Percentiles rank a stretch among this genome's conserved stretches.
These are phyloP conservation scores for Macquaria australasica DNA, from an alignment of 2,113 vertebrate species.

Conservation along the genomic window DNA sequence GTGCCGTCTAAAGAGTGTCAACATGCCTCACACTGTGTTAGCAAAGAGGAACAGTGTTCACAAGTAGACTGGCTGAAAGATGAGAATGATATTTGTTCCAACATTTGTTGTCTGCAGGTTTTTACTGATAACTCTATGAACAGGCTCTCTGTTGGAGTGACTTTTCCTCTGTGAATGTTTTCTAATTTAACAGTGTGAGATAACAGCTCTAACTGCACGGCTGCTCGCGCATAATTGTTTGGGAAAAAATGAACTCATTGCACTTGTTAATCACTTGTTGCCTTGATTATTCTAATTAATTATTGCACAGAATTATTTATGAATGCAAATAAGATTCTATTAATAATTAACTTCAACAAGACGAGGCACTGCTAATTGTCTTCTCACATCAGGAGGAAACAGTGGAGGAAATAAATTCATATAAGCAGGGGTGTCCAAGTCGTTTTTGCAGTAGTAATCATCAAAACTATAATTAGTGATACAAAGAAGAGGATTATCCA, in stretches of 20 bases:
- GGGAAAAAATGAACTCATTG: conserved; percentile 9
- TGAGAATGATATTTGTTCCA: too few relatives aligned
- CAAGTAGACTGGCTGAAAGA: too few relatives aligned
- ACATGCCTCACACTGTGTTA: too few relatives aligned
- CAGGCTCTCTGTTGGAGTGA: background rate
- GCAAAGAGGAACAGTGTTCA: too few relatives aligned
- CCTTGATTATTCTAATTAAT: conserved; percentile 36
- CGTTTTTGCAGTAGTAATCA: background rate
- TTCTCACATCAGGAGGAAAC: conserved; percentile 12
- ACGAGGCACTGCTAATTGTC: conserved; percentile 2
- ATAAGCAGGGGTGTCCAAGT: background rate
- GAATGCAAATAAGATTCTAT: conserved; percentile 39
- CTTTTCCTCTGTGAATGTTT: background rate
- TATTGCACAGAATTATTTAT: conserved; percentile 40
- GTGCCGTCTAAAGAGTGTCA: too few relatives aligned
- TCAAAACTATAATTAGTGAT: background rate
- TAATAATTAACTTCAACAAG: conserved; percentile 31
- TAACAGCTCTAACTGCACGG: conserved; percentile 25
- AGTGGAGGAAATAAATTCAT: background rate
- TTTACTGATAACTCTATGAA: background rate
- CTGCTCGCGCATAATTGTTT: conserved; percentile 42
- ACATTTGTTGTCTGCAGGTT: too few relatives aligned
- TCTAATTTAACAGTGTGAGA: conserved; percentile 10
- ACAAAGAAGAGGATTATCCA: background rate
- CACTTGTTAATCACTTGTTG: conserved; percentile 35